Evolutionary conservation across 2,797 vertebrate genomes (phyloP).

Genomic region (Danio albolineatus): DNA sequence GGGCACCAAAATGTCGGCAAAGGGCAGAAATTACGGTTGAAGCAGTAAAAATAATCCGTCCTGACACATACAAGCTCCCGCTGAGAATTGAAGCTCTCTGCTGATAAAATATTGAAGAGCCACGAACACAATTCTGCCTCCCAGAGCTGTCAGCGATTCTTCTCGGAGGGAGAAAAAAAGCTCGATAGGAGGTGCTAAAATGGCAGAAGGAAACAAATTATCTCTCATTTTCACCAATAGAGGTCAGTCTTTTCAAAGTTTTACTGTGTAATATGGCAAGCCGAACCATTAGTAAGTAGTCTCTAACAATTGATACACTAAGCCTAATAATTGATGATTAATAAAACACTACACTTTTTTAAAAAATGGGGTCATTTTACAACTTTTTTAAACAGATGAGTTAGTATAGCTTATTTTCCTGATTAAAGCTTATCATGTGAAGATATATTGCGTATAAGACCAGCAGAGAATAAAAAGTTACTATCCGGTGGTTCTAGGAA

Average conservation of each 20-base stretch:
- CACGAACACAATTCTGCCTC: constrained; percentile 35
- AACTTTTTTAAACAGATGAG: too few relatives aligned
- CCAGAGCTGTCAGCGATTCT: neutral
- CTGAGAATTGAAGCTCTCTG: constrained; percentile 18
- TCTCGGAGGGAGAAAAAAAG: neutral
- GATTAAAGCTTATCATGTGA: too few relatives aligned
- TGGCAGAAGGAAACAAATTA: neutral
- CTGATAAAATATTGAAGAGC: constrained; percentile 47
- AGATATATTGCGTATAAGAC: too few relatives aligned
- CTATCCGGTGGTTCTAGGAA: too few relatives aligned
- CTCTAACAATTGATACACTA: too few relatives aligned
- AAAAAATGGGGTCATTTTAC: too few relatives aligned
- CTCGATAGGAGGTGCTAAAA: neutral
- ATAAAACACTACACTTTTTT: too few relatives aligned
- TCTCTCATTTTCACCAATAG: constrained; percentile 42
- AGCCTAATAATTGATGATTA: too few relatives aligned
- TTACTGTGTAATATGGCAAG: neutral
- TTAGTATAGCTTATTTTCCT: too few relatives aligned
- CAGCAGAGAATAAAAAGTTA: too few relatives aligned
- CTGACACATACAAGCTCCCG: constrained; percentile 20
- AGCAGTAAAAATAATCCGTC: constrained; percentile 5
- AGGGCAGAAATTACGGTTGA: constrained; percentile 26
- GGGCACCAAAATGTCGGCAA: constrained; percentile 26
- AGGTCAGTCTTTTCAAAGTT: constrained; percentile 53
- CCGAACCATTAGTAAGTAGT: too few relatives aligned